phyloP scores from a whole-genome alignment of 2,797 vertebrate genomes.

The Choloepus didactylus region DNA sequence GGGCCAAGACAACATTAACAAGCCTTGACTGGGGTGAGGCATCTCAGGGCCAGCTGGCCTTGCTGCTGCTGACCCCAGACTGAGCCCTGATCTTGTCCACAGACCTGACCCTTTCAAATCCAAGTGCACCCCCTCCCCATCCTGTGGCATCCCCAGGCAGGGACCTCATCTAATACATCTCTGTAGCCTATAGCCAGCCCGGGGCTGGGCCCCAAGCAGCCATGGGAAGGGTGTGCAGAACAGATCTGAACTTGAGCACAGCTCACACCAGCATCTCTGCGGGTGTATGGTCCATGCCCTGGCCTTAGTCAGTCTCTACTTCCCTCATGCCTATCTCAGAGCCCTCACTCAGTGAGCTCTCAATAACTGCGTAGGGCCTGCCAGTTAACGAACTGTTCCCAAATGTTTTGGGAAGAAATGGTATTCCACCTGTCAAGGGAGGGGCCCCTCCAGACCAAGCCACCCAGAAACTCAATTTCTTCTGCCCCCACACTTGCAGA shows the following conservation, averaged over 20 bases:
- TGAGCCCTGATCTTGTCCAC: not conserved
- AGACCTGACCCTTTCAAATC: not conserved
- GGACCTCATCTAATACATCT: not conserved
- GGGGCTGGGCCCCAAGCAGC: not conserved
- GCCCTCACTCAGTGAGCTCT: not conserved
- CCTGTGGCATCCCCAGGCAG: not conserved
- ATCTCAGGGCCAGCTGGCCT: not conserved
- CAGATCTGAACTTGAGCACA: not conserved
- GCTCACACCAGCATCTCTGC: not conserved
- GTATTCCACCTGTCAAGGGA: not conserved
- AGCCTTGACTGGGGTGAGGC: not conserved
- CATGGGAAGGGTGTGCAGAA: not conserved
- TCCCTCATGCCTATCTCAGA: not conserved
- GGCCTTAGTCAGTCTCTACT: not conserved
- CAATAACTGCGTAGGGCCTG: not conserved
- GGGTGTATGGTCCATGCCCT: not conserved
- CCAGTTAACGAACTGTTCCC: not conserved
- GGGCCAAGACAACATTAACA: constrained; percentile 22
- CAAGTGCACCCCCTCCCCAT: not conserved
- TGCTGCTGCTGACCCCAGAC: not conserved
- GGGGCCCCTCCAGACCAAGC: not conserved
- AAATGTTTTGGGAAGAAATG: not conserved
- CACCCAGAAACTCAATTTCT: not conserved
- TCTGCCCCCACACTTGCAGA: too few species aligned
- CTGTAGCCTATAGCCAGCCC: not conserved